Conservation (phyloP, 2,113 vertebrate species). For the Pelecanoides urinatrix region DNA sequence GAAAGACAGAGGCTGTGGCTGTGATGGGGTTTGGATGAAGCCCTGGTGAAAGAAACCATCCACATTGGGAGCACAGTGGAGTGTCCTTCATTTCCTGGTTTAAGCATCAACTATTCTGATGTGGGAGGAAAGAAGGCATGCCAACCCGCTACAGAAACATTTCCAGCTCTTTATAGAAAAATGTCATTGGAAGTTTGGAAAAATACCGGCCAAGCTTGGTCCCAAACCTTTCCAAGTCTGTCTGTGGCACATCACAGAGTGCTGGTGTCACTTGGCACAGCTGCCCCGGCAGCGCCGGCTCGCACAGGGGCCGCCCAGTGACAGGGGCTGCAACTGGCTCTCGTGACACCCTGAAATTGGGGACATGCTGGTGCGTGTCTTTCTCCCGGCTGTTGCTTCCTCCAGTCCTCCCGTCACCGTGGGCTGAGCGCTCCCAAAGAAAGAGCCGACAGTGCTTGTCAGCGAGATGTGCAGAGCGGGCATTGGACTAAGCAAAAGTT, state of each 20-base stretch:
- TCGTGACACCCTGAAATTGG: background rate
- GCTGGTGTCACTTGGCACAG: background rate
- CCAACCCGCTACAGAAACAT: background rate
- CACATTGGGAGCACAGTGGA: background rate
- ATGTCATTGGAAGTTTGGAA: background rate
- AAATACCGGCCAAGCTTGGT: background rate
- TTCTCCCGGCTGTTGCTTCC: background rate
- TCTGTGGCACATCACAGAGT: background rate
- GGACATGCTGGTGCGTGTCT: accelerated
- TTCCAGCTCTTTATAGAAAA: background rate
- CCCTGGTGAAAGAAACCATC: background rate
- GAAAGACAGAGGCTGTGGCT: background rate
- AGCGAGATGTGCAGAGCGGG: accelerated
- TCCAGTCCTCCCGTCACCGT: accelerated
- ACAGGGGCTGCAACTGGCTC: background rate
- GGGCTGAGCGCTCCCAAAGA: accelerated
- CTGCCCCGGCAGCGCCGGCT: accelerated
- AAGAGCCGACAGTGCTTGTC: background rate
- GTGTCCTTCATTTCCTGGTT: background rate
- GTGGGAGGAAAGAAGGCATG: background rate
- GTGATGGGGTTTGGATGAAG: background rate
- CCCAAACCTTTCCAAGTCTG: background rate
- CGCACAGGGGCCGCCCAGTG: background rate
- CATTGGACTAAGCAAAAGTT: background rate
- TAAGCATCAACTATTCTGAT: background rate